Evolutionary conservation across 2,113 vertebrate species (phyloP), one percentile per base, ranked within the genome.

Genomic region (Rattus rattus): DNA sequence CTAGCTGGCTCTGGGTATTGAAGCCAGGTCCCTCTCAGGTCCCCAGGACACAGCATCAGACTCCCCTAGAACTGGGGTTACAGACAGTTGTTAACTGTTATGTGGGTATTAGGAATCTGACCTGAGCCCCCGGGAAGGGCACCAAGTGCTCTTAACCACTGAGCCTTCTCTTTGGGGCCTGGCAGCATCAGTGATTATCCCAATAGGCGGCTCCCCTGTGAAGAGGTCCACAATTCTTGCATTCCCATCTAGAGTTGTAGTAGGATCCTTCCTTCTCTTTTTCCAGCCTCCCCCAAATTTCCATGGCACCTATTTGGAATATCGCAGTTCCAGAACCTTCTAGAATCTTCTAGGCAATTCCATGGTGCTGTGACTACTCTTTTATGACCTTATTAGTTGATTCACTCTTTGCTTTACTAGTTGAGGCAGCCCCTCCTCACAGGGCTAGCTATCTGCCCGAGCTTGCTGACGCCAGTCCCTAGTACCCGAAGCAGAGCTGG

Each of bases 111-210:
- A 69, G 47, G 3, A 69, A 52, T 87, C 43, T 3, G 67, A 52
- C 84, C 43, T 16, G 28, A 30, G 17, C 63, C 43, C 17, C 67
- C 8, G 0, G 61, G 2, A 84, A 85, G 39, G 28, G 5, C 28
- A 49, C 39, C 39, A 61, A 49, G 63, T 87, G 28, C 3, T 47
- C 84, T 86, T 86, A 86, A 69, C 63, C 17, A 69, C 84, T 86
- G 43, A 49, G 39, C 2, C 61, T 30, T 49, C 84, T 67, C 43
- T 67, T 67, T 9, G 16, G 59, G n/a, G 11, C 6, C 56, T 43
- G 8, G n/a, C 1, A 28, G 22, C 61, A 2, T 1, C 43, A 22
- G 0, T 20, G 61, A 26, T 47, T 14, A 14, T n/a, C 0, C 0
- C 26, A 43, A 19, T 3, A 1, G 54, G 0, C 0, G 69, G 47